Conservation (phyloP, 2,113 vertebrate genomes). For the Propithecus coquereli region DNA sequence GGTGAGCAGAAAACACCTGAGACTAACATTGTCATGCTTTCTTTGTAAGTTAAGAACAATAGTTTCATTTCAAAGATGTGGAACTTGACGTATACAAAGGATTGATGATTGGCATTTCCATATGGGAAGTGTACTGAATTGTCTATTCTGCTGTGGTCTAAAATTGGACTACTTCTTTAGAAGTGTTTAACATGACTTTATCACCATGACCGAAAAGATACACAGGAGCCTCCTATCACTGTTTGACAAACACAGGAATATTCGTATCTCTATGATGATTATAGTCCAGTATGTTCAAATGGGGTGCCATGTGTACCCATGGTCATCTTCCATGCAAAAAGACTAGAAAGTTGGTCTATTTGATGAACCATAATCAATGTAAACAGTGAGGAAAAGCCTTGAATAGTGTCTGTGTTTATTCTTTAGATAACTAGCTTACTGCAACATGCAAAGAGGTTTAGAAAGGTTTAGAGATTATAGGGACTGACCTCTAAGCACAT, state of each 20-base stretch:
- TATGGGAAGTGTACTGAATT: background rate
- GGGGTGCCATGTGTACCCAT: background rate
- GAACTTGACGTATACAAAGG: background rate
- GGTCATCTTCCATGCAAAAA: background rate
- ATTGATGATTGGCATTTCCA: background rate
- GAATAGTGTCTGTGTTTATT: constrained; percentile 8
- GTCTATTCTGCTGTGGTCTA: background rate
- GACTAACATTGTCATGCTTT: background rate
- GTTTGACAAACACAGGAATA: background rate
- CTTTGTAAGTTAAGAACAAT: background rate
- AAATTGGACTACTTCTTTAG: background rate
- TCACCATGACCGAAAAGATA: background rate
- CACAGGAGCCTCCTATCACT: background rate
- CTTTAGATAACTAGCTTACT: constrained; percentile 57
- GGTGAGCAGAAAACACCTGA: background rate
- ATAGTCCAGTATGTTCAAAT: background rate
- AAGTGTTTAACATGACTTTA: background rate
- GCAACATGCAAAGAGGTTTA: constrained; percentile 40
- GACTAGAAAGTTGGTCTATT: background rate
- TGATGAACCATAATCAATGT: background rate
- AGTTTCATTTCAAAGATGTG: background rate
- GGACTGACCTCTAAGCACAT: constrained; percentile 44
- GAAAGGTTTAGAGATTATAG: constrained; percentile 50
- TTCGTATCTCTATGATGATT: background rate
- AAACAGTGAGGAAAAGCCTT: background rate